These are phyloP conservation scores for Conus canariensis DNA, from an alignment of 2,888 invertebrate genomes.

Conservation along the genomic window DNA sequence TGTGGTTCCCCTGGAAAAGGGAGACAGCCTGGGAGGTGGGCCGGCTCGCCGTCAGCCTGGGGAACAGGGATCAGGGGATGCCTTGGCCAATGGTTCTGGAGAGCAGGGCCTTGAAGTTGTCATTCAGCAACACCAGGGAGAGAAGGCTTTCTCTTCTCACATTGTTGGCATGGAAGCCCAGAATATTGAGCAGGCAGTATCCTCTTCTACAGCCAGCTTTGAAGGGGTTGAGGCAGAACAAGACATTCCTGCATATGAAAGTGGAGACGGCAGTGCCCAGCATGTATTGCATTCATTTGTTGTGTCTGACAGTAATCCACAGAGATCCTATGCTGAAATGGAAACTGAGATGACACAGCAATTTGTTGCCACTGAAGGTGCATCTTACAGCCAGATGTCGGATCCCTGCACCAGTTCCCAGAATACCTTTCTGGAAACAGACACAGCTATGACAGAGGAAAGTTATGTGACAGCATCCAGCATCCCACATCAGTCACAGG, in stretches of 20 bases:
- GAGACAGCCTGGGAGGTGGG: conserved; percentile 28
- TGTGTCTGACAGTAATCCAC: neutral
- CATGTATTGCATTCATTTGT: neutral
- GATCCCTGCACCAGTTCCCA: conserved; percentile 23
- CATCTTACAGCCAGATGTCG: neutral
- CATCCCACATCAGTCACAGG: neutral
- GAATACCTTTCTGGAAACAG: neutral
- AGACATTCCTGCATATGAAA: neutral
- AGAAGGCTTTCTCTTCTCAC: neutral
- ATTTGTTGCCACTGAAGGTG: conserved; percentile 15
- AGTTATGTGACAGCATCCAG: neutral
- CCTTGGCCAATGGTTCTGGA: conserved; percentile 26
- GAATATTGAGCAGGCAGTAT: conserved; percentile 21
- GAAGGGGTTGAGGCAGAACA: neutral
- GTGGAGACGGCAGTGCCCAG: neutral
- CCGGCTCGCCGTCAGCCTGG: conserved; percentile 36
- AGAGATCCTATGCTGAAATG: neutral
- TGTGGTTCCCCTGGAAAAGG: conserved; percentile 17
- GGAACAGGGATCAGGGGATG: conserved; percentile 33
- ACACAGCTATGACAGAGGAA: neutral
- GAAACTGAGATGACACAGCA: conserved; percentile 2
- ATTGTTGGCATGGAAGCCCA: neutral
- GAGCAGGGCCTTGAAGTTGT: conserved; percentile 33
- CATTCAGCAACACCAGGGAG: conserved; percentile 21
- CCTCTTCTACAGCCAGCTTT: conserved; percentile 20